A percentile compares a stretch with the other conserved stretches of the same genome.
Evolutionary conservation across 2,888 invertebrate species (phyloP).

Genomic region (Achlya flavicornis): DNA sequence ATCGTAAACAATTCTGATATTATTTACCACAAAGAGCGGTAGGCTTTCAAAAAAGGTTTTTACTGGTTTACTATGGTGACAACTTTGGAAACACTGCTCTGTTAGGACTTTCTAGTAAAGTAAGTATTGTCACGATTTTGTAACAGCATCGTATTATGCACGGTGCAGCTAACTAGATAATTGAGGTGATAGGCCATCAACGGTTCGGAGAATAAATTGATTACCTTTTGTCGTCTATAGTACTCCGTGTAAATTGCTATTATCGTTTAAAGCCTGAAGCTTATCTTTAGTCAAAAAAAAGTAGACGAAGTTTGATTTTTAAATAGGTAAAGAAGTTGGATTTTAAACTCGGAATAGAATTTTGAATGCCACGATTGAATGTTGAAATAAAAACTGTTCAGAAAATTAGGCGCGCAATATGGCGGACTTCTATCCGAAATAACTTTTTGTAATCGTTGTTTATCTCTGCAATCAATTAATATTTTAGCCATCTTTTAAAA

Average conservation of each 20-base stretch:
- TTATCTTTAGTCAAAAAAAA: no score
- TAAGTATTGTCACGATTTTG: neutral
- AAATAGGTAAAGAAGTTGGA: neutral
- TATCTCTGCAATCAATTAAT: neutral
- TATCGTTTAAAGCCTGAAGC: neutral
- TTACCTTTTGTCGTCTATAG: neutral
- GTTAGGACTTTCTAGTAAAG: no score
- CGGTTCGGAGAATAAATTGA: neutral
- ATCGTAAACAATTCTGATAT: no score
- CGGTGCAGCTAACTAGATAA: slow-evolving; percentile 5
- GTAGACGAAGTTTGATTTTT: no score
- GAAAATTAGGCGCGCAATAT: neutral
- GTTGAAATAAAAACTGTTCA: no score
- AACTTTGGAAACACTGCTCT: no score
- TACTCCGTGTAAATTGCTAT: neutral
- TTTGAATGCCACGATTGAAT: no score
- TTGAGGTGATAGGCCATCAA: slow-evolving; percentile 4
- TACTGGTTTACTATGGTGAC: no score
- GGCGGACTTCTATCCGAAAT: neutral
- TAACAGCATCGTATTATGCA: neutral
- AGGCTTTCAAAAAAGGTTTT: no score
- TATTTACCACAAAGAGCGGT: no score
- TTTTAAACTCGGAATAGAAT: neutral
- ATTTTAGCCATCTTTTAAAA: neutral
- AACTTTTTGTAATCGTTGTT: neutral